phyloP scores from a whole-genome alignment of 2,797 vertebrate genomes.

The Falco berigora region DNA sequence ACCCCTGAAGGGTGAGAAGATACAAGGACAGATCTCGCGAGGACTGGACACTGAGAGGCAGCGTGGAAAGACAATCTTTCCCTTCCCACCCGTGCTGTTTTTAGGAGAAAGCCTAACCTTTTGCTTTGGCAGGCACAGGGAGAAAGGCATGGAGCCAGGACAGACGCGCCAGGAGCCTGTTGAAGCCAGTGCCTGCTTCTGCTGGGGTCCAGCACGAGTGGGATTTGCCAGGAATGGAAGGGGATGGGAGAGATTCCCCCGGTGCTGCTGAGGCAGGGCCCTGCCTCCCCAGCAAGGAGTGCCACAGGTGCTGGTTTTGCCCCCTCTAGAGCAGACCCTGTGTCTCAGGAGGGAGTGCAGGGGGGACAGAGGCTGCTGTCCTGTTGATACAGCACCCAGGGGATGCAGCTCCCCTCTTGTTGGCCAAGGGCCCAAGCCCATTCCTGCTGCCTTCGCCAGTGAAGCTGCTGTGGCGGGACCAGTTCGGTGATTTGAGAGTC shows the following conservation, averaged over 20 bases:
- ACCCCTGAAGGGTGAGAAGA: accelerated
- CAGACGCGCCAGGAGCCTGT: background rate
- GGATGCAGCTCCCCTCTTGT: too few species aligned
- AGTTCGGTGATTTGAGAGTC: background rate
- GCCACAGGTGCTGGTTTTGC: accelerated
- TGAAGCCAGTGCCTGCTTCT: background rate
- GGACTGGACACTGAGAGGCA: background rate
- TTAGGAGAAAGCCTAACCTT: background rate
- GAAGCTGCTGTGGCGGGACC: background rate
- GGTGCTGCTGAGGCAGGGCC: background rate
- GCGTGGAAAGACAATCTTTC: background rate
- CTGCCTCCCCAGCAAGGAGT: background rate
- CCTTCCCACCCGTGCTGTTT: background rate
- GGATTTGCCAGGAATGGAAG: background rate
- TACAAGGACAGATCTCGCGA: background rate
- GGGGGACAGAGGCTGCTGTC: too few species aligned
- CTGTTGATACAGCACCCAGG: too few species aligned
- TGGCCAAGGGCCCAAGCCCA: accelerated
- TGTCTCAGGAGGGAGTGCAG: too few species aligned
- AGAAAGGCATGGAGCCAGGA: accelerated
- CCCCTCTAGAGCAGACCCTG: too few species aligned
- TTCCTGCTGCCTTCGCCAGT: accelerated
- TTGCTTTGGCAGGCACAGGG: background rate
- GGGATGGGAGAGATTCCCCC: background rate
- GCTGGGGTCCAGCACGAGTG: accelerated